Base-by-base conservation (phyloP, 1,140 invertebrate species). In the Paralvinella palmiformis region DNA sequence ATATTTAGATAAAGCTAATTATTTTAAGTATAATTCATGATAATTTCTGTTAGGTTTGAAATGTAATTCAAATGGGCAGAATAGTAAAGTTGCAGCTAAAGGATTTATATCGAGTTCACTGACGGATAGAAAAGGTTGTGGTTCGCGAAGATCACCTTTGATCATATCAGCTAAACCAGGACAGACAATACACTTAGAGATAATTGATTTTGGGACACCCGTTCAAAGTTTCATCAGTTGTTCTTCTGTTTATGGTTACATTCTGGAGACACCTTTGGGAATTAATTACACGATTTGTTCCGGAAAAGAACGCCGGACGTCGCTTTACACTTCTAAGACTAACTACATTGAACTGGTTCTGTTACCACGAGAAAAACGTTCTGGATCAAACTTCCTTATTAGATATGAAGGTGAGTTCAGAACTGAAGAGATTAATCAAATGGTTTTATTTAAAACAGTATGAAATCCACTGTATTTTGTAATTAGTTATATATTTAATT, bases 61-160 rank as follows among this genome's bases (percentile, higher is more conserved):
- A n/a, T n/a, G n/a, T n/a, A n/a, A n/a, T n/a, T n/a, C n/a, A n/a
- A n/a, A n/a, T n/a, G n/a, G n/a, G n/a, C n/a, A n/a, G n/a, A n/a
- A n/a, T n/a, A n/a, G n/a, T n/a, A n/a, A n/a, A n/a, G n/a, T n/a
- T n/a, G n/a, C n/a, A n/a, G n/a, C n/a, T n/a, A n/a, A n/a, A n/a
- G 64, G 59, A 27, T 66, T 62, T 50, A 22, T 66, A 20, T 59
- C 59, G 29, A 66, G 50, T 50, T 15, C 62, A 31, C 50, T 56
- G 17, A 66, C 64, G 3, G 64, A 66, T 15, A 50, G 45, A 52
- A 62, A 59, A 24, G 44, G 45, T 10, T 62, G 59, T 24, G 64
- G 64, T 7, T 62, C 50, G 32, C 45, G 33, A 22, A 36, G 44
- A 1, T 24, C 24, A 36, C 64, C 64, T 15, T 66, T 59, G 64